These are phyloP conservation scores for Sipha flava DNA, from an alignment of 1,140 invertebrate genomes.

Conservation along the genomic window DNA sequence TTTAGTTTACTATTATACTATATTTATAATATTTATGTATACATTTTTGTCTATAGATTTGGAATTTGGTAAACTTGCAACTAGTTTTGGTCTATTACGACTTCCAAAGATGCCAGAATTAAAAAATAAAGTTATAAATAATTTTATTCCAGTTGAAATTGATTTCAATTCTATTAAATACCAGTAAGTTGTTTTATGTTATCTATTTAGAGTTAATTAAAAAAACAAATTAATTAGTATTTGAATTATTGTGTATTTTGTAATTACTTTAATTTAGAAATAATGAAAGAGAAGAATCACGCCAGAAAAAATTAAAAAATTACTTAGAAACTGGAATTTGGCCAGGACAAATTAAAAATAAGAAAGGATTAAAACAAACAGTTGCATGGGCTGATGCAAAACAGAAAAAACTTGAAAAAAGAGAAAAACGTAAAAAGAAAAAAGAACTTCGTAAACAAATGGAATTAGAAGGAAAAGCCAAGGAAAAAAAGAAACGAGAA, in stretches of 20 bases:
- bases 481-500: slow-evolving; percentile 47
- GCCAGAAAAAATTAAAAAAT: slow-evolving; percentile 61
- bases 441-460: slow-evolving; percentile 50
- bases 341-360: slow-evolving; percentile 60
- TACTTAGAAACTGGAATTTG: slow-evolving; percentile 67
- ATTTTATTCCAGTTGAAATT: slow-evolving; percentile 58
- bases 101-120: slow-evolving; percentile 93
- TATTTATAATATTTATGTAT: neutral
- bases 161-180: slow-evolving; percentile 73
- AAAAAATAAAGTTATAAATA: slow-evolving; percentile 56
- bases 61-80: slow-evolving; percentile 74
- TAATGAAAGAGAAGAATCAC: slow-evolving; percentile 63
- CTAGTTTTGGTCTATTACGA: slow-evolving; percentile 78
- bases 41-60: slow-evolving; percentile 54
- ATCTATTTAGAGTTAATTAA: neutral
- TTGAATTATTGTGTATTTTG: no score
- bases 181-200: slow-evolving; percentile 44
- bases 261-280: slow-evolving; percentile 45
- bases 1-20: neutral
- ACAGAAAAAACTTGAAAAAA: slow-evolving; percentile 59
- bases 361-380: slow-evolving; percentile 48
- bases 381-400: slow-evolving; percentile 75
- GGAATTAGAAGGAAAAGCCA: slow-evolving; percentile 44
- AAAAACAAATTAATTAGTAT: neutral
- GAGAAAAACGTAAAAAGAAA: slow-evolving; percentile 52